Base-by-base conservation (phyloP, 2,797 vertebrate species). In the Harpagifer antarcticus region DNA sequence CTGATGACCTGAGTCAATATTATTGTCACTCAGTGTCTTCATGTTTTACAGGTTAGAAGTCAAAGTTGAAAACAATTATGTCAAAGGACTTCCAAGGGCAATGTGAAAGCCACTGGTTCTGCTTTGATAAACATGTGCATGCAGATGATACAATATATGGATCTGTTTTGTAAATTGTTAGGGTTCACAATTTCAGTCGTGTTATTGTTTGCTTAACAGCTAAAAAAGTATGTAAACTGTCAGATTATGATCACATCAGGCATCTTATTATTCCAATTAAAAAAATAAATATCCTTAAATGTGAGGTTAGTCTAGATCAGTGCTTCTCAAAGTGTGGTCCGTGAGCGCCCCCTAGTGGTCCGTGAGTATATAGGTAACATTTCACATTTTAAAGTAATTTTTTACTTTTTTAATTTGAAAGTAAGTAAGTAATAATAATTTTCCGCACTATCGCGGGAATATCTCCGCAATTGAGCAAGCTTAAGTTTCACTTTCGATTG, bases 1-100 rank as follows among this genome's bases (percentile, higher is more conserved):
- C 59, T 53, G 68, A 58, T 12, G 61, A 19, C 55, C 76, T 70
- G 37, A 79, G 90, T 93, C 89, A 94, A 93, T 92, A 93, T 91
- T 89, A 85, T 89, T 74, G 75, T 72, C 55, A 31, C 19, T 11
- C 60, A 78, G 47, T 73, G 81, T 76, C 59, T 68, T 82, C 45
- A n/a, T 31, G 53, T 60, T 81, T 86, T 52, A 79, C 33, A 60
- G 68, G 80, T 79, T 55, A 83, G 66, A 69, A 72, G 68, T 80
- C 31, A 85, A 83, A 84, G 82, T 73, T 66, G n/a, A 79, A 67
- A 83, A 53, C 55, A 65, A 68, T 50, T 10, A 23, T 52, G 64
- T 78, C 66, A 49, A 76, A 64, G 31, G 27, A 43, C 13, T 14
- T 3, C n/a, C 6, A 45, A 59, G 76, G 74, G 55, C 75, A 68